Base-by-base conservation (phyloP, 2,888 invertebrate species). In the Hoplodrina blanda region DNA sequence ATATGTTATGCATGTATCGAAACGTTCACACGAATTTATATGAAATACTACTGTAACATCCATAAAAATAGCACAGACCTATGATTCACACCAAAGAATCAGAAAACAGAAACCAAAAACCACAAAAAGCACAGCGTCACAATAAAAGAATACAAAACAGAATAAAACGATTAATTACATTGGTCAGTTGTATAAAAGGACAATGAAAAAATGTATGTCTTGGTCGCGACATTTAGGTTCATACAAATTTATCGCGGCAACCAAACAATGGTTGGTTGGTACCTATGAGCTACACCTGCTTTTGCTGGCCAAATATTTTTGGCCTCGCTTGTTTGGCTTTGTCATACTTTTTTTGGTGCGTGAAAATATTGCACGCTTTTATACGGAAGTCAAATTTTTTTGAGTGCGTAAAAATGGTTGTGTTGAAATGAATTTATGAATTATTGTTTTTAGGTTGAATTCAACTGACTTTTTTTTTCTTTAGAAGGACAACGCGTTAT, bases 151-250 rank as follows among this genome's bases (percentile, higher is more conserved):
- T 60, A 78, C 62, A 75, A 25, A 84, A 65, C 60, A 25, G 54
- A 69, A 73, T 50, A 70, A 63, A 80, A 70, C 76, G 44, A 82
- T 82, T 82, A 82, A 82, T 82, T 85, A 85, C 71, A 76, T 53
- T 53, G 68, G 73, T 69, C 62, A 37, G 37, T 65, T 37, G 79
- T 80, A 57, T 76, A 73, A 69, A 25, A 59, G 67, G 65, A 80
- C 80, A 82, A 79, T 84, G 83, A 69, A 85, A 80, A 79, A 80
- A 82, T 84, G 69, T 70, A 67, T 76, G 80, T 82, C 82, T 82
- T 79, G 80, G 64, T 69, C 19, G 73, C 71, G 76, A 84, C 80
- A 82, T 78, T 82, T 76, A 59, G 83, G 69, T 69, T 67, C 52
- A 65, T 69, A 79, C 71, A 65, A 78, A 78, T 82, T 82, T 80